Evolutionary conservation across 1,140 invertebrate genomes (phyloP).

Genomic region (Ostrea denselamellosa): DNA sequence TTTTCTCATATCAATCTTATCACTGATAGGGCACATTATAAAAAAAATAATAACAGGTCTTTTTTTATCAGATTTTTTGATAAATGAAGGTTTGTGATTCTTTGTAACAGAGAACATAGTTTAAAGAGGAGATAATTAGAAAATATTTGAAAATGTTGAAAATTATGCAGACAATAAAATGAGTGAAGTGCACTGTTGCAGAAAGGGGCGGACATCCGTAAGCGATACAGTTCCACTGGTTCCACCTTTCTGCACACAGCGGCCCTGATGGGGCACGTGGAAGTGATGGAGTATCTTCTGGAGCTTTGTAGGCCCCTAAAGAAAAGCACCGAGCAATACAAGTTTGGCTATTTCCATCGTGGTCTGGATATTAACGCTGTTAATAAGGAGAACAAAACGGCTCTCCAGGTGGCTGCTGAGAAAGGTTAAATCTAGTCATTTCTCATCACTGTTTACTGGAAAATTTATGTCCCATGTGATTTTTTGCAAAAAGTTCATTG

Average conservation of each 20-base stretch:
- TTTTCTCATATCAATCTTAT: too few species aligned
- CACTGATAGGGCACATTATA: too few species aligned
- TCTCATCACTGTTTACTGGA: too few species aligned
- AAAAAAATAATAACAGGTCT: too few species aligned
- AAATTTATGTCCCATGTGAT: too few species aligned
- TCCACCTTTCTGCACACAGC: constrained; percentile 71
- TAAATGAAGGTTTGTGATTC: too few species aligned
- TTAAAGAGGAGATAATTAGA: too few species aligned
- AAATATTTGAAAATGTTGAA: too few species aligned
- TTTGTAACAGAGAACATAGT: too few species aligned
- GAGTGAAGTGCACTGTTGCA: constrained; percentile 42
- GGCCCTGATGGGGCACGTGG: constrained; percentile 65
- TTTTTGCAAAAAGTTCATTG: background rate
- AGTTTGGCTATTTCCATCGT: constrained; percentile 9
- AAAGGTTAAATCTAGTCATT: constrained; percentile 63
- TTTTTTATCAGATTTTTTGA: too few species aligned
- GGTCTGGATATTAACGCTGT: constrained; percentile 71
- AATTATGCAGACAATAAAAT: too few species aligned
- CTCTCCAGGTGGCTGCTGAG: constrained; percentile 73
- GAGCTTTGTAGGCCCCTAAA: constrained; percentile 57
- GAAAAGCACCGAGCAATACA: background rate
- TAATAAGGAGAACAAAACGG: constrained; percentile 69
- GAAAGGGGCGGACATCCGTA: constrained; percentile 70
- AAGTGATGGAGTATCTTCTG: constrained; percentile 67
- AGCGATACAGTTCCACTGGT: constrained; percentile 65